phyloP scores from a whole-genome alignment of 2,888 invertebrate genomes.

The Ellobium chinense region DNA sequence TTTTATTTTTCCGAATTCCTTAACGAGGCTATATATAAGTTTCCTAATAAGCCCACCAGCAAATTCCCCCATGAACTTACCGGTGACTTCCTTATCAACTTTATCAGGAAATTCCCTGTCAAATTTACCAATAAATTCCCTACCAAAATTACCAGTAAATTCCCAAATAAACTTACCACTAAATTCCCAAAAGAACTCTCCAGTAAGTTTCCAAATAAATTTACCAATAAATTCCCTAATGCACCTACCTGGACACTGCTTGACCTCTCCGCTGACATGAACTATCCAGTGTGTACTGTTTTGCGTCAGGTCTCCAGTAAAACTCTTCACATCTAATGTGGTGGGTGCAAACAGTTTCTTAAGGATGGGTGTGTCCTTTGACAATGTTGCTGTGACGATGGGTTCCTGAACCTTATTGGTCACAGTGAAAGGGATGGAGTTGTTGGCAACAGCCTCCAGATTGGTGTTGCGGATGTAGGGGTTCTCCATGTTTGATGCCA shows the following conservation, averaged over 20 bases:
- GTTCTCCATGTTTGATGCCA: constrained; percentile 58
- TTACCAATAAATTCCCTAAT: too few relatives aligned
- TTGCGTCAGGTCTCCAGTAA: constrained; percentile 69
- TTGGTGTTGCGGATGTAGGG: constrained; percentile 56
- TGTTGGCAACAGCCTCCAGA: constrained; percentile 54
- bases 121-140: too few relatives aligned
- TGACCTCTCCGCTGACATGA: constrained; percentile 56
- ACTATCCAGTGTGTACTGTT: constrained; percentile 66
- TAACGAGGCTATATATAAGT: too few relatives aligned
- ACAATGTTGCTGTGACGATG: constrained; percentile 53
- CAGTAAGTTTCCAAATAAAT: too few relatives aligned
- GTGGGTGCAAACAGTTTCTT: constrained; percentile 65
- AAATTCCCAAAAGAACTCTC: too few relatives aligned
- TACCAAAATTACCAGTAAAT: too few relatives aligned
- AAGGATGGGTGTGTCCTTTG: constrained; percentile 64
- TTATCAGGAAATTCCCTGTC: too few relatives aligned
- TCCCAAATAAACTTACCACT: too few relatives aligned
- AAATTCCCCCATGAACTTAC: too few relatives aligned
- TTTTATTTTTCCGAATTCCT: too few relatives aligned
- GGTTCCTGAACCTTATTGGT: constrained; percentile 60
- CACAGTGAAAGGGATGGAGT: constrained; percentile 59
- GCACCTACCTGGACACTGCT: constrained; percentile 66
- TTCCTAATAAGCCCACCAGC: too few relatives aligned
- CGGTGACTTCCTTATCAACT: too few relatives aligned
- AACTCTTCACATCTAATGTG: constrained; percentile 60